Conservation (phyloP, 2,113 vertebrate species). For the Tenrec ecaudatus region DNA sequence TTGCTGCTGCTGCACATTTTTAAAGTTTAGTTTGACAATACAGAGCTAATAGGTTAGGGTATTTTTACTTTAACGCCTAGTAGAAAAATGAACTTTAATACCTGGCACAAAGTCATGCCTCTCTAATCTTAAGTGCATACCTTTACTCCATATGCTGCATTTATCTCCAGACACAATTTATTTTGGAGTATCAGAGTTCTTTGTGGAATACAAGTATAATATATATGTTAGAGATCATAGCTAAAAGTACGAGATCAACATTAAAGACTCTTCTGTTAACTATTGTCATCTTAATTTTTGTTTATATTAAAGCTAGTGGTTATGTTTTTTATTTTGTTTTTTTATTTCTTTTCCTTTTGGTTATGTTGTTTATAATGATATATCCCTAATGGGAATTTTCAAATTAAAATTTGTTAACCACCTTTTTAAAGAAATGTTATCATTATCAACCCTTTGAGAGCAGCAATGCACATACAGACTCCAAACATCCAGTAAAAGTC, state of each 20-base stretch:
- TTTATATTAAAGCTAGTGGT: too few relatives aligned
- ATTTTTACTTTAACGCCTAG: neutral
- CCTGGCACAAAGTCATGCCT: constrained; percentile 1
- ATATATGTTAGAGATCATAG: neutral
- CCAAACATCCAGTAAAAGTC: too few relatives aligned
- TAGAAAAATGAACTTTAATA: neutral
- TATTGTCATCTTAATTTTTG: too few relatives aligned
- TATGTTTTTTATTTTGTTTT: too few relatives aligned
- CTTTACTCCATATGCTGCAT: neutral
- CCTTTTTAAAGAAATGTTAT: too few relatives aligned
- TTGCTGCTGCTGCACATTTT: constrained; percentile 10
- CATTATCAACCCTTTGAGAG: too few relatives aligned
- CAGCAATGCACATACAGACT: too few relatives aligned
- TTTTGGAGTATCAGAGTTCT: neutral
- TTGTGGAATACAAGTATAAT: neutral
- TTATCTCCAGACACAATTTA: constrained; percentile 2
- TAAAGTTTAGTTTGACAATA: neutral
- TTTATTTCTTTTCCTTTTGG: too few relatives aligned
- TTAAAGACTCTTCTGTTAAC: too few relatives aligned
- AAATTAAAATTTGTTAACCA: too few relatives aligned
- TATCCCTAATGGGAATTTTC: too few relatives aligned
- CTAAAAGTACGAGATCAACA: neutral
- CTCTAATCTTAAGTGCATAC: neutral
- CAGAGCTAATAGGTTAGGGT: neutral
- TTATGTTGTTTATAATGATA: too few relatives aligned